phyloP scores from a whole-genome alignment of 1,140 invertebrate genomes.

The Bombus picipes region DNA sequence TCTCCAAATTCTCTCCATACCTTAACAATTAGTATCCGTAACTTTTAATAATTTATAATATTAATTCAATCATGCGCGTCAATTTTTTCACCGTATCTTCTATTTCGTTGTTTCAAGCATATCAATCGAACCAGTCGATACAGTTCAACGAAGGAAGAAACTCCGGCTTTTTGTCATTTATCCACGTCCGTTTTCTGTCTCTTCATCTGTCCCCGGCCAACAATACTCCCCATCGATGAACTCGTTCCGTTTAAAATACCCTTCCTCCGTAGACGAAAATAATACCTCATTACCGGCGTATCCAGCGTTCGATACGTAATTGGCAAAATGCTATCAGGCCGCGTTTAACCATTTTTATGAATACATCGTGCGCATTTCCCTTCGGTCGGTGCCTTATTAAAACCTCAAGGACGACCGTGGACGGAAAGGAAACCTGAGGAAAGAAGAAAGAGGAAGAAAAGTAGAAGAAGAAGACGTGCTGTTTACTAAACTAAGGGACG shows the following conservation, averaged over 20 bases:
- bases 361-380: not conserved
- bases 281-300: slow-evolving; percentile 2
- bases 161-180: not conserved
- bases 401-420: not conserved
- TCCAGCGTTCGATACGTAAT: slow-evolving; percentile 3
- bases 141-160: not conserved
- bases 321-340: not conserved
- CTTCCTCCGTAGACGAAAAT: not conserved
- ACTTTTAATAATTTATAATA: too few relatives aligned
- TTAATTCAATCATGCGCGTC: not conserved
- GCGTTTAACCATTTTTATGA: not conserved
- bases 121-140: not conserved
- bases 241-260: slow-evolving; percentile 1
- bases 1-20: too few relatives aligned
- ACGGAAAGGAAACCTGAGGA: not conserved
- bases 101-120: not conserved
- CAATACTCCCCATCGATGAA: slow-evolving; percentile 7
- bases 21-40: too few relatives aligned
- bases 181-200: not conserved
- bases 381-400: not conserved
- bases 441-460: not conserved
- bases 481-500: too few relatives aligned
- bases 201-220: not conserved
- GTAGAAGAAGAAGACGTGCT: not conserved
- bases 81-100: not conserved